phyloP scores from a whole-genome alignment of 2,888 invertebrate species.

The Exocentrus adspersus region DNA sequence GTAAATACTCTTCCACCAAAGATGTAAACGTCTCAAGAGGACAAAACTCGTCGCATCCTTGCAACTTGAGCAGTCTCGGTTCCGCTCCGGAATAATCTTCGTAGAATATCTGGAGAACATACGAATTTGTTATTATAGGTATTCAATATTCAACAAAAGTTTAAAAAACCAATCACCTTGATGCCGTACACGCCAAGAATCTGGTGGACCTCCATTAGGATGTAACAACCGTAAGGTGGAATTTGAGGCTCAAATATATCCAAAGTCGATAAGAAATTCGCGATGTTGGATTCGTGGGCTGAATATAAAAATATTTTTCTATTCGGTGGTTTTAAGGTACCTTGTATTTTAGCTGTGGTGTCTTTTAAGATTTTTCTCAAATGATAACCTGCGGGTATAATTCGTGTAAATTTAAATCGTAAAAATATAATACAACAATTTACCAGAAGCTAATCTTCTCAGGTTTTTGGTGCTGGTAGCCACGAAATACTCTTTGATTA shows the following conservation, averaged over 20 bases:
- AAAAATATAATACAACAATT: neutral
- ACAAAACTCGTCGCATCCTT: conserved; percentile 47
- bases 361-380: conserved; percentile 48
- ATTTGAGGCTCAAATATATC: conserved; percentile 57
- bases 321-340: conserved; percentile 16
- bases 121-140: no score
- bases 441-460: conserved; percentile 44
- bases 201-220: conserved; percentile 57
- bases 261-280: conserved; percentile 41
- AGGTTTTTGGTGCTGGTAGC: conserved; percentile 53
- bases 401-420: no score
- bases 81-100: conserved; percentile 43
- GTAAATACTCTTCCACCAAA: conserved; percentile 38
- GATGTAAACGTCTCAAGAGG: conserved; percentile 37
- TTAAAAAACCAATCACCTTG: no score
- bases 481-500: conserved; percentile 48
- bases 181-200: conserved; percentile 44
- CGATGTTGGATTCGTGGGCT: conserved; percentile 48
- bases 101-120: conserved; percentile 44
- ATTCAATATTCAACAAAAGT: no score
- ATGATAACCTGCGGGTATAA: conserved; percentile 57
- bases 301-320: conserved; percentile 48
- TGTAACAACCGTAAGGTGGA: conserved; percentile 57
- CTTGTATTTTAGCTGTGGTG: conserved; percentile 38
- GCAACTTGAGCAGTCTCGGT: conserved; percentile 44